Conservation (phyloP, 2,797 vertebrate genomes). For the Chloroceryle inda region DNA sequence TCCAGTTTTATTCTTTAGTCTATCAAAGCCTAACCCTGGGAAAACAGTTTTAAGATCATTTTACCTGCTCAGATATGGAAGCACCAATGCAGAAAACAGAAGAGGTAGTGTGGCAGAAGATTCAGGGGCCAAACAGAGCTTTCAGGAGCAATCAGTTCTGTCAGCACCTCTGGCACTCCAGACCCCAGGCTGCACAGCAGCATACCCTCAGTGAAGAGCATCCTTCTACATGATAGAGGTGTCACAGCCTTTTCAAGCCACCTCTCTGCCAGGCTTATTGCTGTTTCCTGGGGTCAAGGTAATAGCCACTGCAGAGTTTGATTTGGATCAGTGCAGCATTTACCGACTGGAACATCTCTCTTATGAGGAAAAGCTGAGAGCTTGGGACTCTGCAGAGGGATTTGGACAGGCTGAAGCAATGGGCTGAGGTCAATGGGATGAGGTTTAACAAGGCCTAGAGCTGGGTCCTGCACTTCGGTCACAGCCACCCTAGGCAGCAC, state of each 20-base stretch:
- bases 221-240: fast-evolving
- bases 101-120: background rate
- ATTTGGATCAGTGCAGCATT: background rate
- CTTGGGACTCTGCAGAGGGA: no score
- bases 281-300: background rate
- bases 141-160: background rate
- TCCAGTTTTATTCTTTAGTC: background rate
- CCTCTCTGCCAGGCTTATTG: background rate
- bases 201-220: background rate
- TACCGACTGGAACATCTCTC: no score
- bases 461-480: no score
- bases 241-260: background rate
- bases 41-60: background rate
- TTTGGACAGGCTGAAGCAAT: no score
- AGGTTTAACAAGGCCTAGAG: no score
- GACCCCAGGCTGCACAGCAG: background rate
- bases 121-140: background rate
- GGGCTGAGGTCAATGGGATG: no score
- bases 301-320: no score
- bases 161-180: background rate
- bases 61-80: background rate
- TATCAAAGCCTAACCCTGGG: background rate
- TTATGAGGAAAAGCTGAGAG: no score
- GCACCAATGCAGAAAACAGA: background rate
- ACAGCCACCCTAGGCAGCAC: no score